Percentiles rank a stretch among this genome's conserved stretches.
Evolutionary conservation across 2,797 vertebrate genomes (phyloP).

Genomic region (Vultur gryphus): DNA sequence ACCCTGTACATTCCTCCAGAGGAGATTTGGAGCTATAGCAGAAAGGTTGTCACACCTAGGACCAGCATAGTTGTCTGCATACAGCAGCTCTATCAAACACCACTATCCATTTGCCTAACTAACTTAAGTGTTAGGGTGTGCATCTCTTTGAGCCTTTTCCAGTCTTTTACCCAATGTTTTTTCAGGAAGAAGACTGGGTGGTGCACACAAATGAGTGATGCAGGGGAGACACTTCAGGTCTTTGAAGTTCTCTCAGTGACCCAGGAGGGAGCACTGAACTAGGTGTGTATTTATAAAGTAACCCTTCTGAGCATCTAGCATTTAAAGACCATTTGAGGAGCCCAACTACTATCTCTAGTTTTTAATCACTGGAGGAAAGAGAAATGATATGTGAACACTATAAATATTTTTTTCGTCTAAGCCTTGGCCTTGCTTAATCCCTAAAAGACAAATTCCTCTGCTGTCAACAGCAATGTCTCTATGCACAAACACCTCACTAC

Average conservation of each 20-base stretch:
- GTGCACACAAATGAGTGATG: not conserved
- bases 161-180: not conserved
- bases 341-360: not conserved
- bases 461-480: not conserved
- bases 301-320: not conserved
- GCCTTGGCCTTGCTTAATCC: not conserved
- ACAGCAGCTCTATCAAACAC: not conserved
- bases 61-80: not conserved
- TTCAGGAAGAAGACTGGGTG: not conserved
- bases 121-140: not conserved
- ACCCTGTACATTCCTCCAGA: not conserved
- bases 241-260: not conserved
- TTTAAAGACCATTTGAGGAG: not conserved
- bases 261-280: not conserved
- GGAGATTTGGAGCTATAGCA: not conserved
- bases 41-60: not conserved
- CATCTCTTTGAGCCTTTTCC: not conserved
- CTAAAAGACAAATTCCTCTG: not conserved
- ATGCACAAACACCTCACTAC: not conserved
- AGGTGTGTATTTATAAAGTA: not conserved
- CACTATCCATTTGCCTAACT: not conserved
- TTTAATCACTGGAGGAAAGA: not conserved
- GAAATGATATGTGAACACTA: accelerated
- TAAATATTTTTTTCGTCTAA: not conserved
- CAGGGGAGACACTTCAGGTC: not conserved